Base-by-base conservation (phyloP, 2,797 vertebrate species). In the Denticeps clupeoides region DNA sequence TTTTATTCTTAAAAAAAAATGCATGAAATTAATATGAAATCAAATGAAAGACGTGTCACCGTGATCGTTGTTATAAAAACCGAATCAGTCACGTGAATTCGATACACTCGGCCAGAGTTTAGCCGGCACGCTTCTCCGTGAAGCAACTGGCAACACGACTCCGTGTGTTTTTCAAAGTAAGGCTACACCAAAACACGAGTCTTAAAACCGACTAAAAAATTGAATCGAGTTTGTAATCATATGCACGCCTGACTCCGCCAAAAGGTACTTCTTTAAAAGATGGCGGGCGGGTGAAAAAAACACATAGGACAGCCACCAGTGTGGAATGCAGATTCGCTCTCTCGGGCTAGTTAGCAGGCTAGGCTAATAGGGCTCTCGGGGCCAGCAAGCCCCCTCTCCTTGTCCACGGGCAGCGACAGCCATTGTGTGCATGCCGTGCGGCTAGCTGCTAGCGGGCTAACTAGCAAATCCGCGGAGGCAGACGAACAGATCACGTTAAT, bases 241-340 rank as follows among this genome's bases (percentile, higher is more conserved):
- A 21, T 35, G 38, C 9, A 19, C 35, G 16, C 16, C 35, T 38
- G 38, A 28, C 31, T 31, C 28, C 13, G 40, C 42, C 38, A 16
- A 37, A 21, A 35, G 22, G n/a, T 60, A 66, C 73, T 73, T 74
- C 63, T 62, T 62, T 70, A 73, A 80, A 87, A 87, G 82, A 87
- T 87, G 85, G 85, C 85, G 85, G 82, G 83, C 84, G 71, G 62
- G n/a, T n/a, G n/a, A n/a, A n/a, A n/a, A 66, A 70, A 56, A 63
- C 51, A 68, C 59, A 63, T 53, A 49, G 58, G 59, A 50, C 55
- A n/a, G n/a, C n/a, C 60, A 55, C 51, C 59, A 53, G 64, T 42
- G 55, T 51, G 37, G 53, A 70, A 50, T 45, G 60, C 59, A 60
- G 59, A n/a, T n/a, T 41, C 59, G 52, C 53, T 60, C 52, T 42